Evolutionary conservation across 2,797 vertebrate species (phyloP), one percentile per base, ranked within the genome.

Genomic region (Buphagus erythrorhynchus): DNA sequence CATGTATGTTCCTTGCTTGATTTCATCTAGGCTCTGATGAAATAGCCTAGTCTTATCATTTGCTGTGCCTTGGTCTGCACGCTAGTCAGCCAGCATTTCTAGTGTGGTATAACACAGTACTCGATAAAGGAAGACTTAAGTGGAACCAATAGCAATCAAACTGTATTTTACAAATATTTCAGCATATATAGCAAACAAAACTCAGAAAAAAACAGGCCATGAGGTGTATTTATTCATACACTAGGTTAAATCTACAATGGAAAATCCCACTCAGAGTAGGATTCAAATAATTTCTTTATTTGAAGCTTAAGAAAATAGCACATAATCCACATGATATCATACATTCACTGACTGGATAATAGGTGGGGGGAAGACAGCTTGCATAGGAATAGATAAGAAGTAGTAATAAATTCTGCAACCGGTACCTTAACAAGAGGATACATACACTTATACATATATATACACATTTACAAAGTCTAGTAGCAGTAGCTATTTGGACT

Each of bases 281-380:
- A 52, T 52, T 52, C 51, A 52, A 95, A 25, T 76, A 25, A 79
- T 84, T 84, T 84, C 26, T n/a, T 80, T 83, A 65, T 80, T 26
- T 62, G 45, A 87, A 95, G 26, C 46, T 83, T 74, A 83, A 92
- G 63, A 76, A 92, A 92, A 88, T 49, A 81, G 29, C 46, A 81
- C 35, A 55, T 54, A 78, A 73, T 75, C 25, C 73, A 88, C 42
- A 88, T 59, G 21, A 31, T 72, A 62, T 25, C 45, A 76, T 55
- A 62, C 17, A 55, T 80, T 88, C 65, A 63, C 74, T 76, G 71
- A 87, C 43, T 55, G 75, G 46, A 66, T 86, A 91, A 88, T 29
- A 84, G 58, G 20, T 78, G 46, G 31, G 49, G 24, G 24, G 17
- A 93, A 94, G 62, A 88, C 40, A 86, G 51, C 18, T 91, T 1